These are phyloP conservation scores for Ciconia nigra DNA, from an alignment of 2,797 vertebrate genomes.

Conservation along the genomic window DNA sequence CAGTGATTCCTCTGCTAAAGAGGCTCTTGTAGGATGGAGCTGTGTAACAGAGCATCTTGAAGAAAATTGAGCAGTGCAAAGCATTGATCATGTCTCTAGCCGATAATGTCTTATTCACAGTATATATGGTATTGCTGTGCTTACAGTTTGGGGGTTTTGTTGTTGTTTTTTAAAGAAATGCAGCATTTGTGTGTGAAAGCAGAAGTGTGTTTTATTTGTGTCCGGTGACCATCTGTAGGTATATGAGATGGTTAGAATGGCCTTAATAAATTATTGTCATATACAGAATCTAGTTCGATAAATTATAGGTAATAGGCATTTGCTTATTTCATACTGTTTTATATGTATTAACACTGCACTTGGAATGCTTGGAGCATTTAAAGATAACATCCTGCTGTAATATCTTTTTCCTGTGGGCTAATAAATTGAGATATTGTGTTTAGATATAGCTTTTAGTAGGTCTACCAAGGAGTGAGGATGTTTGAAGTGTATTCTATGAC, in stretches of 20 bases:
- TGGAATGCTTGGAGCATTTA: background rate
- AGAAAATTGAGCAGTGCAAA: background rate
- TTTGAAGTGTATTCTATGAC: constrained; percentile 1
- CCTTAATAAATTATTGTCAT: background rate
- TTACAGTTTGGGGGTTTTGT: background rate
- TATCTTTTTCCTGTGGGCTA: background rate
- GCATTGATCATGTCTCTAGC: background rate
- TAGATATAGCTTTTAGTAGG: background rate
- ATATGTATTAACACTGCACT: background rate
- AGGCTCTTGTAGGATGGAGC: background rate
- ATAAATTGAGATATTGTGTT: background rate
- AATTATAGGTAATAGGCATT: background rate
- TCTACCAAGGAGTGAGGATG: background rate
- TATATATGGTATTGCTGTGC: background rate
- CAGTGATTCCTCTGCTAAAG: background rate
- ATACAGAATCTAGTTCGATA: background rate
- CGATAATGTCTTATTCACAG: background rate
- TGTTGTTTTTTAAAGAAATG: background rate
- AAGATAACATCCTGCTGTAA: background rate
- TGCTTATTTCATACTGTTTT: background rate
- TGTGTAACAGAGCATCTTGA: background rate
- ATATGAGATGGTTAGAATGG: background rate
- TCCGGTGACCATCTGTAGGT: background rate
- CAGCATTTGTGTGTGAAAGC: background rate
- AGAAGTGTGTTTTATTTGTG: background rate